Conservation (phyloP, 2,888 invertebrate genomes). For the Chrysolina haemoptera region DNA sequence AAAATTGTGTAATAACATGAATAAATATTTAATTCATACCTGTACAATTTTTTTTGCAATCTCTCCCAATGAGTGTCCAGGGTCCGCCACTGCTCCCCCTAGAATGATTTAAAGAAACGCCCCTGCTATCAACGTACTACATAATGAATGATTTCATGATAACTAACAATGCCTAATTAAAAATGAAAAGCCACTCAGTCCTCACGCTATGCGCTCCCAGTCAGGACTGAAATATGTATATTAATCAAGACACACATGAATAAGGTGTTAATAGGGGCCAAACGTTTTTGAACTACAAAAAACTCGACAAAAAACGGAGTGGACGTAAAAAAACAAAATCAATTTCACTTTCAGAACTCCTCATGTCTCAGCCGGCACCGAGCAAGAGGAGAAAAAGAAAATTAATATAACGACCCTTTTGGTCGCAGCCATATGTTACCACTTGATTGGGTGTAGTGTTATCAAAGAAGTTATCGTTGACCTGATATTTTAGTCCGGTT, state of each 20-base stretch:
- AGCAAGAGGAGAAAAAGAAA: conserved; percentile 28
- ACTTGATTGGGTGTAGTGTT: conserved; percentile 32
- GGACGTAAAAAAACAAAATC: conserved; percentile 34
- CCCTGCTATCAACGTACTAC: conserved; percentile 9
- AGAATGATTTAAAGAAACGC: neutral
- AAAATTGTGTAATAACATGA: too few relatives aligned
- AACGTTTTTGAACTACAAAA: conserved; percentile 28
- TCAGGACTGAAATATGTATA: conserved; percentile 22
- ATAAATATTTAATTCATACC: too few relatives aligned
- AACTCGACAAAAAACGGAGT: conserved; percentile 27
- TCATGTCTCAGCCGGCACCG: conserved; percentile 8
- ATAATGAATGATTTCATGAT: conserved; percentile 11
- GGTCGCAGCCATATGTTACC: conserved; percentile 33
- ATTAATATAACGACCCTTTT: conserved; percentile 43
- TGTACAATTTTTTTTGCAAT: too few relatives aligned
- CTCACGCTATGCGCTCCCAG: conserved; percentile 18
- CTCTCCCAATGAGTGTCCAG: too few relatives aligned
- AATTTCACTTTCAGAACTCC: conserved; percentile 32
- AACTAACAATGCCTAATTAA: conserved; percentile 19
- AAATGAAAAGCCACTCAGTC: conserved; percentile 14
- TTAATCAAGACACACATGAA: conserved; percentile 29
- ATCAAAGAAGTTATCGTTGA: conserved; percentile 23
- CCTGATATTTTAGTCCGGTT: conserved; percentile 9
- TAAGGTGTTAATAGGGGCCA: conserved; percentile 43
- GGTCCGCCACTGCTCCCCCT: neutral